These are phyloP conservation scores for Corythucha ciliata DNA, from an alignment of 2,888 invertebrate species.

Conservation along the genomic window DNA sequence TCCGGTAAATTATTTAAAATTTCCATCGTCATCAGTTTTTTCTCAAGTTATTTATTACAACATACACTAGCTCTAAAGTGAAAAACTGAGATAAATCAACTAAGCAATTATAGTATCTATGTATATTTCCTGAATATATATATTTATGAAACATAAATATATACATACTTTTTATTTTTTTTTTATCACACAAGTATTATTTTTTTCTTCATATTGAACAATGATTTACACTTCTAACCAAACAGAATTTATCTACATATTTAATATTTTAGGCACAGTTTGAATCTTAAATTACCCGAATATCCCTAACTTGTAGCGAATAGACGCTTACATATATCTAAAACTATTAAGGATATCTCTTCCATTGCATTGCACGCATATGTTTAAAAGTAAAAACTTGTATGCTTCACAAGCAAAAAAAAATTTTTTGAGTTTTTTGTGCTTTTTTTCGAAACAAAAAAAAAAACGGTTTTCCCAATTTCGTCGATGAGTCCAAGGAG, in stretches of 20 bases:
- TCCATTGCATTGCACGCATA: slow-evolving; percentile 19
- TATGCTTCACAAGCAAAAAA: slow-evolving; percentile 17
- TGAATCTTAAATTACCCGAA: slow-evolving; percentile 23
- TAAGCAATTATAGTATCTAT: slow-evolving; percentile 18
- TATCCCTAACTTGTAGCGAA: slow-evolving; percentile 17
- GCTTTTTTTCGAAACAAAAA: no score
- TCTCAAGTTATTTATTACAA: no score
- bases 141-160: no score
- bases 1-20: no score
- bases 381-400: slow-evolving; percentile 9
- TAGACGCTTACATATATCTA: slow-evolving; percentile 14
- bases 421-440: slow-evolving; percentile 18
- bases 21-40: no score
- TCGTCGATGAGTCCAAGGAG: no score
- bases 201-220: slow-evolving; percentile 23
- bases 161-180: no score
- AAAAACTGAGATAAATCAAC: slow-evolving; percentile 21
- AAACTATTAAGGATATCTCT: slow-evolving; percentile 18
- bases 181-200: slow-evolving; percentile 24
- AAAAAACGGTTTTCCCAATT: no score
- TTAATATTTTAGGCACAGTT: slow-evolving; percentile 24
- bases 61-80: slow-evolving; percentile 14
- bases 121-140: no score
- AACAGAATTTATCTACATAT: slow-evolving; percentile 21
- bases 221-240: slow-evolving; percentile 20